Base-by-base conservation (phyloP, 2,113 vertebrate species). In the Chaetura pelagica region DNA sequence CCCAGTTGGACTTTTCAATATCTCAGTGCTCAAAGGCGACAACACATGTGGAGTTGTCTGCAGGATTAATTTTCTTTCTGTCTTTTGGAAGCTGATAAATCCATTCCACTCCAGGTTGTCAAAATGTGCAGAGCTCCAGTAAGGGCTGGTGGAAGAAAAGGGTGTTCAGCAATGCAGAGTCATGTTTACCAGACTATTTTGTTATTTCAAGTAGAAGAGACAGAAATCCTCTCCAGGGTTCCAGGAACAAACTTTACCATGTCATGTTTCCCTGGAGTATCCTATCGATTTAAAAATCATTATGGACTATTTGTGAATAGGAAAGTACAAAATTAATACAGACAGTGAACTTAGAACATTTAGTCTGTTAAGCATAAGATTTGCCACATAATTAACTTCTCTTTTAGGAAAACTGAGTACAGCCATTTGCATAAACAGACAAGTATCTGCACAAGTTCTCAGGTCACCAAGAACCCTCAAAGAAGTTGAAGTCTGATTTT, bases 381-480 rank as follows among this genome's bases (percentile, higher is more conserved):
- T 92, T 91, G 59, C 32, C 51, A 77, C 24, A 13, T 19, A 55
- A 49, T 29, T 2, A 84, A 17, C 29, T 62, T 22, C 7, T 6
- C 16, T 23, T 87, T 51, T 5, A 29, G 30, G 57, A 89, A 81
- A 93, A 90, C 59, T 2, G 1, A 17, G 64, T 55, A 62, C n/a
- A 42, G 11, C 3, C 11, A 54, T 77, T 90, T 73, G 38, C 35
- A 38, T 62, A 75, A 80, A 17, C 22, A 46, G 59, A 17, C 15
- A 61, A 9, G 3, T 30, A 8, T 32, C 52, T 80, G 38, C n/a
- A 32, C 0, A 0, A 61, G 40, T 74, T 20, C 11, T 71, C 59
- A 66, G 40, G 22, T 66, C 74, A 78, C 30, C 23, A 72, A 40
- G 30, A 7, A 72, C 14, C 24, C 42, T 11, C 7, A 46, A 34